Base-by-base conservation (phyloP, 2,797 vertebrate genomes). In the Allobates femoralis region DNA sequence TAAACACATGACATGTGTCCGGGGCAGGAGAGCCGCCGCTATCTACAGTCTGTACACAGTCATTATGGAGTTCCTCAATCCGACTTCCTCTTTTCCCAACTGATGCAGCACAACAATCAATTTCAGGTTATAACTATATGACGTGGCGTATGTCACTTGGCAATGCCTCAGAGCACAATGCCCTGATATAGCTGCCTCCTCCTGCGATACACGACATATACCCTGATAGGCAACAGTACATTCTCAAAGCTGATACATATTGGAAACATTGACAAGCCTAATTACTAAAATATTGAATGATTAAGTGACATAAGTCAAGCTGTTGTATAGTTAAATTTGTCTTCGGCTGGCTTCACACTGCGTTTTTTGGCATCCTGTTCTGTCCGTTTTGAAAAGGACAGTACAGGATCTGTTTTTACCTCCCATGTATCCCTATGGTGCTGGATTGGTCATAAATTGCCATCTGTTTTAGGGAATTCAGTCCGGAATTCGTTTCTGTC, bases 1-100 rank as follows among this genome's bases (percentile, higher is more conserved):
- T 81, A 74, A 66, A 62, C 55, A 51, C n/a, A 74, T 32, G 64
- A 50, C 85, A 86, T 75, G 78, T 86, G 85, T 80, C 79, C 64
- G 41, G 75, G 64, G 37, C 23, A 32, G 62, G 79, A 80, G 41
- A 60, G 67, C 77, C 10, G 66, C 21, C 7, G 26, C 71, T 79
- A 85, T 60, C 67, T 85, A 12, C 67, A 41, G 23, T 74, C 6
- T 74, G 66, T 55, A 56, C 60, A 78, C 60, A 67, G 62, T 30
- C 16, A 77, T 78, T 32, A 73, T 23, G 2, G 15, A 18, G 77
- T 14, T 69, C 37, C 51, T 58, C 18, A 46, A 85, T 30, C n/a
- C 1, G 19, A 86, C 28, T 80, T 81, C 84, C 84, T 34, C 77
- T 86, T 81, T 15, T 75, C 50, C 55, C 46, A 84, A 75, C 34